Conservation (phyloP, 2,888 invertebrate species). For the Synergus japonicus region DNA sequence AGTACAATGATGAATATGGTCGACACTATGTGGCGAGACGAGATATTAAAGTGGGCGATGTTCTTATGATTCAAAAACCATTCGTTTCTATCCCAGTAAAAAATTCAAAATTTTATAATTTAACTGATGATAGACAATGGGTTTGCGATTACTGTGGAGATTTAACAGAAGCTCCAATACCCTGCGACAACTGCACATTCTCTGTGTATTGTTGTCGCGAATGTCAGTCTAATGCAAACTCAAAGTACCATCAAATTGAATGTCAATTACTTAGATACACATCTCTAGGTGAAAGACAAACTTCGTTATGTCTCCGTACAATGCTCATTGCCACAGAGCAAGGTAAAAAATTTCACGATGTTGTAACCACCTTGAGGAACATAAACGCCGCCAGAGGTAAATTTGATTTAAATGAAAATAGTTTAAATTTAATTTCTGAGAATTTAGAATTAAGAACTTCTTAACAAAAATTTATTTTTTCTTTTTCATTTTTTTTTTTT, state of each 20-base stretch:
- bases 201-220: background rate
- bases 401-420: no score
- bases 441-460: no score
- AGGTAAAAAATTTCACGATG: background rate
- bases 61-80: background rate
- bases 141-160: background rate
- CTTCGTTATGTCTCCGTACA: background rate
- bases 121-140: no score
- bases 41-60: background rate
- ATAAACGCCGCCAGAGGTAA: background rate
- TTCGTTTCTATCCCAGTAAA: background rate
- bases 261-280: background rate
- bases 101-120: no score
- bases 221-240: background rate
- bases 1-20: background rate
- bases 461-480: background rate
- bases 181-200: background rate
- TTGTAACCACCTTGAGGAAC: background rate
- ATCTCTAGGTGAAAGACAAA: background rate
- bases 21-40: background rate
- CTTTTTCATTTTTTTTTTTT: no score
- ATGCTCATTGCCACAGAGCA: background rate
- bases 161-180: background rate
- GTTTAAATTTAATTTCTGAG: no score
- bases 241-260: background rate